Evolutionary conservation across 1,140 invertebrate species (phyloP), one percentile per base, ranked within the genome.

Genomic region (Drosophila pruinosa): DNA sequence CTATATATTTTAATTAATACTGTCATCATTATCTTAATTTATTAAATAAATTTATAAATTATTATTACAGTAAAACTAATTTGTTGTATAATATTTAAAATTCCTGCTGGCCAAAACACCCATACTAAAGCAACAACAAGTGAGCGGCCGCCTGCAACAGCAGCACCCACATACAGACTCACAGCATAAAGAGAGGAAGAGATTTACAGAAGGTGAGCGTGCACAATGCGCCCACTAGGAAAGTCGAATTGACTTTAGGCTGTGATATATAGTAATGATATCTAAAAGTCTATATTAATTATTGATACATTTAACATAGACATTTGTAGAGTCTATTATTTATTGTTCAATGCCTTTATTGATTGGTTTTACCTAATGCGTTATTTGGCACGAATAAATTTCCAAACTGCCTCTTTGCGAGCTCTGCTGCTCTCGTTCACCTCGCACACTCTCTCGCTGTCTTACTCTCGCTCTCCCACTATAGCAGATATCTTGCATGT

Each of bases 101-200:
- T 47, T 69, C 39, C 38, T 34, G 22, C 31, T 63, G 58, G 53
- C 8, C 17, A 22, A 8, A 54, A 50, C 43, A 54, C 19, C 39
- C n/a, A 34, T 34, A 41, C 17, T 14, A 28, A 34, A 48, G 12
- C 19, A 56, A 62, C 58, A 63, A 34, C 57, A 69, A 62, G 39
- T 69, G 57, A 62, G 58, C 26, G 36, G 15, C 3, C 17, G 54
- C 22, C 45, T 59, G 56, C 56, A 69, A 26, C 22, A 52, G 26
- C 38, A 48, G 50, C 69, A 69, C 72, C 54, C 69, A 76, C 69
- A 77, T 63, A 73, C 54, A 74, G 34, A 63, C n/a, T 34, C 39
- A 74, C 12, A 52, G 15, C 7, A 22, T 24, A 12, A 14, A 67
- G 48, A 31, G 43, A 59, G 28, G 41, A 15, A 45, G 36, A 54